Evolutionary conservation across 2,113 vertebrate species (phyloP).

Genomic region (Carassius auratus): DNA sequence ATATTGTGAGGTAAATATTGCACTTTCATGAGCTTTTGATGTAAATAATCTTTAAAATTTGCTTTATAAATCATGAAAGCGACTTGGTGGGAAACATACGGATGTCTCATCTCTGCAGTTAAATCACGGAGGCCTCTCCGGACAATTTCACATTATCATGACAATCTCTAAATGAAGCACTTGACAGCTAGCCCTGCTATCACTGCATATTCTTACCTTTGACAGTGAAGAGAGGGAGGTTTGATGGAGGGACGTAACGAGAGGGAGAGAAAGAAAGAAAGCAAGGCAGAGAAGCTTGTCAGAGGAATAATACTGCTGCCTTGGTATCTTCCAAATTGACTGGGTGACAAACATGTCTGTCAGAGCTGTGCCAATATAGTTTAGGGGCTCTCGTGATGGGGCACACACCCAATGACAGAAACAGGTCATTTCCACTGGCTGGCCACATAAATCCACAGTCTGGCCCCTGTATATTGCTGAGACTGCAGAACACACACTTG

Average conservation of each 20-base stretch:
- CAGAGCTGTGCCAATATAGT: conserved; percentile 81
- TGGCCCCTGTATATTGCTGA: conserved; percentile 81
- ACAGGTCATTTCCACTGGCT: conserved; percentile 78
- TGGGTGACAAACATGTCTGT: conserved; percentile 83
- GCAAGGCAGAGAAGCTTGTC: conserved; percentile 67
- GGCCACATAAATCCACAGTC: conserved; percentile 80
- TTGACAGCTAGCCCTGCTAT: conserved; percentile 48
- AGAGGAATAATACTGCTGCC: conserved; percentile 75
- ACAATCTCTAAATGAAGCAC: conserved; percentile 49
- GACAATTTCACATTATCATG: conserved; percentile 44
- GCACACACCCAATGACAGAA: conserved; percentile 82
- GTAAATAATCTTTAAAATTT: background rate
- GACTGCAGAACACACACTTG: conserved; percentile 72
- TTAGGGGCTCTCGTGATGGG: conserved; percentile 82
- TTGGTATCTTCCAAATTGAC: conserved; percentile 80
- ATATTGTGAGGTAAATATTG: conserved; percentile 12
- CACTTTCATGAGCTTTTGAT: background rate
- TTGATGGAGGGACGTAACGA: conserved; percentile 42
- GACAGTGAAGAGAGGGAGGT: conserved; percentile 49
- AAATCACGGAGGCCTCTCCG: conserved; percentile 18
- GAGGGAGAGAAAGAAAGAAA: conserved; percentile 54
- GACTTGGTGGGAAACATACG: background rate
- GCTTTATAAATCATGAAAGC: background rate
- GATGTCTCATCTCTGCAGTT: background rate
- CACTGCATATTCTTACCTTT: conserved; percentile 44